A percentile compares a stretch with the other conserved stretches of the same genome.
phyloP scores from a whole-genome alignment of 2,888 invertebrate species.

The Zygaena filipendulae region DNA sequence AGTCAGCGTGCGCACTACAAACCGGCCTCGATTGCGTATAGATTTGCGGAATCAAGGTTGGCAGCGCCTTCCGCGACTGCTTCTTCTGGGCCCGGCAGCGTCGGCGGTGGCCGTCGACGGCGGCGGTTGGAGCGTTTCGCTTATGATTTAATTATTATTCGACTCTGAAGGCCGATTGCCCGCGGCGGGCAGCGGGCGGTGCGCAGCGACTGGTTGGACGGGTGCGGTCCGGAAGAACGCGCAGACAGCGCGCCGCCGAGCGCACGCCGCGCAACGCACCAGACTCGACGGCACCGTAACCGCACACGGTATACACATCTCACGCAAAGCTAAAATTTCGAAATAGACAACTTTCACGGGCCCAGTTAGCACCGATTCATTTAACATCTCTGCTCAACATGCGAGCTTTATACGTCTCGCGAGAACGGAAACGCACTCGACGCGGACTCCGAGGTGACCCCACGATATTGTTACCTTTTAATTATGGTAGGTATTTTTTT shows the following conservation, averaged over 20 bases:
- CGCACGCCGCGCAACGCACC: slow-evolving; percentile 43
- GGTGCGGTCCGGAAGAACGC: slow-evolving; percentile 60
- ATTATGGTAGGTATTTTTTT: no score
- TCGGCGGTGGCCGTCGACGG: slow-evolving; percentile 23
- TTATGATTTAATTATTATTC: slow-evolving; percentile 64
- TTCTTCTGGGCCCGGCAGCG: slow-evolving; percentile 46
- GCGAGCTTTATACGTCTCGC: slow-evolving; percentile 28
- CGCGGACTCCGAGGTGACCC: slow-evolving; percentile 12
- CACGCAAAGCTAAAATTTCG: slow-evolving; percentile 60
- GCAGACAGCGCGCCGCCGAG: slow-evolving; percentile 66
- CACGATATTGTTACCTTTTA: no score
- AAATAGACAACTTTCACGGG: slow-evolving; percentile 61
- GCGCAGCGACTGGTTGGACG: slow-evolving; percentile 63
- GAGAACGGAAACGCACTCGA: slow-evolving; percentile 19
- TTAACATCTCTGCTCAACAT: no score
- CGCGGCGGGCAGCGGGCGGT: slow-evolving; percentile 59
- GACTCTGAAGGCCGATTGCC: slow-evolving; percentile 65
- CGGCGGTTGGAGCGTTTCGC: slow-evolving; percentile 35
- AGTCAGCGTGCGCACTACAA: slow-evolving; percentile 41
- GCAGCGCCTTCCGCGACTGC: slow-evolving; percentile 58
- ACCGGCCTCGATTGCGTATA: slow-evolving; percentile 65
- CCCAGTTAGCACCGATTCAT: slow-evolving; percentile 41
- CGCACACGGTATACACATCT: slow-evolving; percentile 49
- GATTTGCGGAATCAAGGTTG: slow-evolving; percentile 64
- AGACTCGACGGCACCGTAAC: slow-evolving; percentile 62